Evolutionary conservation across 2,797 vertebrate species (phyloP).

Genomic region (Gymnodraco acuticeps): DNA sequence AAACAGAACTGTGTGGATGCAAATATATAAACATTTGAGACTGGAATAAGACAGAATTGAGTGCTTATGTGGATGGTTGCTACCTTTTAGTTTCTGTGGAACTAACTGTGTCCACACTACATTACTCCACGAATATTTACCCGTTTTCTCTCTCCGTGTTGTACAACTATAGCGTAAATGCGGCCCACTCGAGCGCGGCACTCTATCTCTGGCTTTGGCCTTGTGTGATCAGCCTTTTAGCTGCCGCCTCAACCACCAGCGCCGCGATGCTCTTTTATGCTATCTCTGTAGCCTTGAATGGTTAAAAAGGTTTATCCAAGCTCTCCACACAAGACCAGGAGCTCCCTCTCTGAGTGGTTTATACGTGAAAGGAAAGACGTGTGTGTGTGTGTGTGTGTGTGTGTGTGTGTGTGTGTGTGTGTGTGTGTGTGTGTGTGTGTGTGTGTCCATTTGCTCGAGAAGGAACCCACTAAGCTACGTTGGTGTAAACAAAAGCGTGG

Average conservation of each 20-base stretch:
- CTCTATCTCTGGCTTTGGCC: constrained; percentile 34
- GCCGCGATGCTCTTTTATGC: constrained; percentile 60
- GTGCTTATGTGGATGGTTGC: background rate
- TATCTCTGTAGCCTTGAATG: constrained; percentile 58
- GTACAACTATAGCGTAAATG: constrained; percentile 30
- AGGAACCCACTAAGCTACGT: constrained; percentile 32
- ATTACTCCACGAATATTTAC: constrained; percentile 30
- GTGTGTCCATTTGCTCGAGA: constrained; percentile 23
- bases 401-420: constrained; percentile 20
- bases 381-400: constrained; percentile 16
- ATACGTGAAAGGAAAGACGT: constrained; percentile 33
- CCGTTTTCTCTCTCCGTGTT: constrained; percentile 18
- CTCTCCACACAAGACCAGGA: constrained; percentile 61
- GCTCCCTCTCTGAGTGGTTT: constrained; percentile 42
- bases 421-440: constrained; percentile 28
- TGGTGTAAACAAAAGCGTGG: constrained; percentile 55
- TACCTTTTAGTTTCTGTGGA: constrained; percentile 1
- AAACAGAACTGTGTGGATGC: background rate
- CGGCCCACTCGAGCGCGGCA: constrained; percentile 43
- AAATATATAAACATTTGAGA: background rate
- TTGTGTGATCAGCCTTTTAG: constrained; percentile 71
- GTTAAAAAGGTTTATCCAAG: constrained; percentile 52
- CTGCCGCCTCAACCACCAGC: constrained; percentile 11
- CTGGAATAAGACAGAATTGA: background rate
- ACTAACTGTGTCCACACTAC: background rate